phyloP scores from a whole-genome alignment of 2,888 invertebrate genomes.

The Dolichomitus sp. region DNA sequence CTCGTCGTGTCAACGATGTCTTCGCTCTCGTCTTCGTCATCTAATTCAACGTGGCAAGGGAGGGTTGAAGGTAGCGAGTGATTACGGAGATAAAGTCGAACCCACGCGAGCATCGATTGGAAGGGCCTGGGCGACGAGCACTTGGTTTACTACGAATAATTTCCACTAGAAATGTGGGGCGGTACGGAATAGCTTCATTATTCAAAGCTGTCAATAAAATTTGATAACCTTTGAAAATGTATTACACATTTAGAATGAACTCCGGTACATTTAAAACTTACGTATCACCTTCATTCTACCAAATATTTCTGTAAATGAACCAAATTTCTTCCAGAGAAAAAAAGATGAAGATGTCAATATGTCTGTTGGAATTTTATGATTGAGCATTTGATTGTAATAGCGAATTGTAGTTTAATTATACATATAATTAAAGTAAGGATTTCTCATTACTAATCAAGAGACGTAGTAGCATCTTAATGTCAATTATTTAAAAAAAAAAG shows the following conservation, averaged over 20 bases:
- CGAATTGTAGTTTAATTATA: too few species aligned
- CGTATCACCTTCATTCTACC: too few species aligned
- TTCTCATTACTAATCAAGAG: too few species aligned
- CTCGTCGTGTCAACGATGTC: constrained; percentile 18
- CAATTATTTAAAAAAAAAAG: too few species aligned
- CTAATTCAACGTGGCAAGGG: constrained; percentile 36
- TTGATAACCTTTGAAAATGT: background rate
- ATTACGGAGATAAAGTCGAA: constrained; percentile 57
- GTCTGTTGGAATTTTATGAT: background rate
- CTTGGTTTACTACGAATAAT: background rate
- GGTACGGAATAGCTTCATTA: background rate
- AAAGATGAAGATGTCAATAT: background rate
- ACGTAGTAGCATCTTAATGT: too few species aligned
- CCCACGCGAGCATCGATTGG: constrained; percentile 57
- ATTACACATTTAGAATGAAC: background rate
- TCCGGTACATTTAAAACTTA: background rate
- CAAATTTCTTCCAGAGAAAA: too few species aligned
- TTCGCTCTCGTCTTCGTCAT: constrained; percentile 12
- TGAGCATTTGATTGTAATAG: background rate
- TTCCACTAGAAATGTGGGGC: background rate
- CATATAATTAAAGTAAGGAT: too few species aligned
- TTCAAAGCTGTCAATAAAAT: background rate
- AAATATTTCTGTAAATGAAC: too few species aligned
- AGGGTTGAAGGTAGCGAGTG: constrained; percentile 43
- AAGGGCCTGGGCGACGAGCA: constrained; percentile 48